Evolutionary conservation across 2,888 invertebrate genomes (phyloP).

Genomic region (Gordius sp.): DNA sequence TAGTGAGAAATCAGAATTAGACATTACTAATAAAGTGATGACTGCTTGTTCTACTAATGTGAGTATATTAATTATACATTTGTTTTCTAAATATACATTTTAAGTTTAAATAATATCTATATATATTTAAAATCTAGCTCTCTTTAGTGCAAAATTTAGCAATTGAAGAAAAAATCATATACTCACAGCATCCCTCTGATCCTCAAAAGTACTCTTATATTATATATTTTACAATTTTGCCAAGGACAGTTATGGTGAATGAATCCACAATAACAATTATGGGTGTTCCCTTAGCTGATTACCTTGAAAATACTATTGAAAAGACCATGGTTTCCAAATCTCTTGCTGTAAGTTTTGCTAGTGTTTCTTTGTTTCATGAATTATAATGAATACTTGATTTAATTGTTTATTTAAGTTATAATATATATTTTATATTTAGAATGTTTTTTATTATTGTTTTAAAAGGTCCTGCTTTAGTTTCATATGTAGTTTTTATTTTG

Average conservation of each 20-base stretch:
- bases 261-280: slow-evolving; percentile 13
- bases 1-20: slow-evolving; percentile 1
- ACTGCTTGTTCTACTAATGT: not conserved
- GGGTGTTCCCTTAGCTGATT: not conserved
- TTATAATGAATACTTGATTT: too few species aligned
- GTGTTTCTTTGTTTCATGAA: too few species aligned
- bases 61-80: slow-evolving; percentile 1
- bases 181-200: not conserved
- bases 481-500: too few species aligned
- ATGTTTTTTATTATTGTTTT: too few species aligned
- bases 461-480: too few species aligned
- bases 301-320: slow-evolving; percentile 5
- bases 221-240: not conserved
- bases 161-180: slow-evolving; percentile 7
- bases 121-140: too few species aligned
- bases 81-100: too few species aligned
- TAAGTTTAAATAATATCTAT: too few species aligned
- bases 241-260: slow-evolving; percentile 1
- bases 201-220: not conserved
- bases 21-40: not conserved
- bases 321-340: slow-evolving; percentile 6
- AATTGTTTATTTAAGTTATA: too few species aligned
- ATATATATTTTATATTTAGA: too few species aligned
- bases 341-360: not conserved
- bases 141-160: slow-evolving; percentile 1